Conservation (phyloP, 2,888 invertebrate genomes). For the Agrypnus murinus region DNA sequence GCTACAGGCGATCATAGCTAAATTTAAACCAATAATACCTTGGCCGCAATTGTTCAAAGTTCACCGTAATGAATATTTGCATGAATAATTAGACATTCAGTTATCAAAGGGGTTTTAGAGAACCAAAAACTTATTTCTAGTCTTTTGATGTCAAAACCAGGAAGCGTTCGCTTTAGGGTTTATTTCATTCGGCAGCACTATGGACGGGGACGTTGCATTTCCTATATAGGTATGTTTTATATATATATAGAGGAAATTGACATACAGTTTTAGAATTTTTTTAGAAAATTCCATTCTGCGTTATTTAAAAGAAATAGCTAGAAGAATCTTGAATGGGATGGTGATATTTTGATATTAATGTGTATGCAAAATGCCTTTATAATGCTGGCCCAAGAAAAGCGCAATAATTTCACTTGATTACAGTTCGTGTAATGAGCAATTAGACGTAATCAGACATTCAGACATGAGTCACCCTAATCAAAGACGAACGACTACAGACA, state of each 20-base stretch:
- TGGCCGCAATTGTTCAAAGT: constrained; percentile 47
- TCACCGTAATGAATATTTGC: constrained; percentile 41
- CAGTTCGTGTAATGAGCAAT: constrained; percentile 63
- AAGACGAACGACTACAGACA: constrained; percentile 58
- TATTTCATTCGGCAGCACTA: constrained; percentile 4
- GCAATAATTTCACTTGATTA: constrained; percentile 51
- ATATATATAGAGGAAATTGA: too few relatives aligned
- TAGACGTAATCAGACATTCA: constrained; percentile 64
- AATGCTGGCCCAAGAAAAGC: constrained; percentile 29
- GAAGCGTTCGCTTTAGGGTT: constrained; percentile 8
- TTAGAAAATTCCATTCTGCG: too few relatives aligned
- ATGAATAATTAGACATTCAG: constrained; percentile 42
- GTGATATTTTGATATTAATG: too few relatives aligned
- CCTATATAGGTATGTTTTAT: too few relatives aligned
- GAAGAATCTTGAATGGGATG: constrained; percentile 12
- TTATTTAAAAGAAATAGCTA: too few relatives aligned
- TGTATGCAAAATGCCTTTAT: neutral
- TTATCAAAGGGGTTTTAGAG: constrained; percentile 39
- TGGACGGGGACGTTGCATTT: constrained; percentile 7
- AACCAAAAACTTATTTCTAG: constrained; percentile 29
- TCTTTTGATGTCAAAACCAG: constrained; percentile 45
- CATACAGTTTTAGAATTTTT: too few relatives aligned
- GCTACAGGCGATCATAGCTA: constrained; percentile 28
- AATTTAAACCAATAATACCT: constrained; percentile 43
- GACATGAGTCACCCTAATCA: constrained; percentile 63